phyloP scores from a whole-genome alignment of 2,888 invertebrate species.

The Gnatocerus cornutus region DNA sequence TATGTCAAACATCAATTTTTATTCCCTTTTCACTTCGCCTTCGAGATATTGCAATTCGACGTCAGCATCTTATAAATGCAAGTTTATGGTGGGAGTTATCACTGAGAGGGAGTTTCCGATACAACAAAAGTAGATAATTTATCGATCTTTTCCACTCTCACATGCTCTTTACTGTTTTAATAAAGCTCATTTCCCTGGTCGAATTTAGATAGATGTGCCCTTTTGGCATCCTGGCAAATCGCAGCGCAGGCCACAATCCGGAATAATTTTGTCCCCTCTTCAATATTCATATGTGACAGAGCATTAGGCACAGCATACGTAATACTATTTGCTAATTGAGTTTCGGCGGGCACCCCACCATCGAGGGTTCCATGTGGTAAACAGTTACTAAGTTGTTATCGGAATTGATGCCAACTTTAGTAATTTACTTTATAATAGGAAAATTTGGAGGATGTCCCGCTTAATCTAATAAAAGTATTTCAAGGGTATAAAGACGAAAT shows the following conservation, averaged over 20 bases:
- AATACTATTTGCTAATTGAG: slow-evolving; percentile 47
- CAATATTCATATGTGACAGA: slow-evolving; percentile 44
- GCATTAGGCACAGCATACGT: slow-evolving; percentile 46
- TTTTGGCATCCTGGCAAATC: slow-evolving; percentile 30
- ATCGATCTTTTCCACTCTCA: too few relatives aligned
- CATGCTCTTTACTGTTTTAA: too few relatives aligned
- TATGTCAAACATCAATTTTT: too few relatives aligned
- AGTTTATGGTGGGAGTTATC: too few relatives aligned
- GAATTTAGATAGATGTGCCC: slow-evolving; percentile 28
- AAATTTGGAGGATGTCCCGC: slow-evolving; percentile 16
- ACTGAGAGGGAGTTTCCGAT: too few relatives aligned
- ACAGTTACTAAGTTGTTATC: slow-evolving; percentile 45
- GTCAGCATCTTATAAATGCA: too few relatives aligned
- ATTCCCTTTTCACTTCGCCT: too few relatives aligned
- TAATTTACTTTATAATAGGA: slow-evolving; percentile 43
- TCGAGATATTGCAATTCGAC: too few relatives aligned
- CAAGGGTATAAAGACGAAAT: slow-evolving; percentile 40
- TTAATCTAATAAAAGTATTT: slow-evolving; percentile 44
- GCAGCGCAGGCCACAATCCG: slow-evolving; percentile 28
- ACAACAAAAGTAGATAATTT: too few relatives aligned
- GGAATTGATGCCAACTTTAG: slow-evolving; percentile 45
- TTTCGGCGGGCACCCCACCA: slow-evolving; percentile 30
- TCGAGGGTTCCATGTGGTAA: slow-evolving; percentile 38
- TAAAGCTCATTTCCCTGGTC: not conserved
- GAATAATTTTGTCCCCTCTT: slow-evolving; percentile 39